Base-by-base conservation (phyloP, 2,888 invertebrate genomes). In the Cantharis rufa region DNA sequence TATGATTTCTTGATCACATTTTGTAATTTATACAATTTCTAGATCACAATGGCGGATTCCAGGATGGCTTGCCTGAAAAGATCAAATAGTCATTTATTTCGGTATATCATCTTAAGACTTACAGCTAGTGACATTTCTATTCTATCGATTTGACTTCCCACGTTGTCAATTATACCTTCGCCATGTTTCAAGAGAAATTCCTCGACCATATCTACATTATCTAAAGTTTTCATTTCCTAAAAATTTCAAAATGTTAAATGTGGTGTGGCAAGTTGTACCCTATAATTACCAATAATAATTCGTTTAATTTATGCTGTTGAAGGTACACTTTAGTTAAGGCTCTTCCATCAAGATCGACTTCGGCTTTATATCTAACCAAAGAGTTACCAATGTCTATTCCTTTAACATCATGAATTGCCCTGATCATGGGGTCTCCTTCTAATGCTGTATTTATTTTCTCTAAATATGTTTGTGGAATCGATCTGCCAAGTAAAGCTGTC, bases 301-400 rank as follows among this genome's bases (percentile, higher is more conserved):
- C 89, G 85, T 93, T 94, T 78, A 98, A 89, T 88, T 99, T 96
- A 85, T 96, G 95, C 84, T 96, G 96, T 85, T 98, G 96, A 83
- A 99, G 91, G 89, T 99, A 99, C 2, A 94, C 94, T 82, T 96
- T 92, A 0, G 98, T 96, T 72, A 99, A 90, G 88, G 98, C 97
- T 84, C 96, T 92, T 10, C 99, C 99, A 89, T 99, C 98, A 88
- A 99, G 98, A 90, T 99, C 99, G 81, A 99, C 92, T 90, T 99
- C 99, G 69, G 99, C 99, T 91, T 99, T 99, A 90, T 99, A 99
- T 83, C 98, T 92, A 79, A 98, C 96, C 76, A 97, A 90, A 84
- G 94, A 95, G 86, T 96, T 98, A 27, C 99, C 99, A 92, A 99
- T 97, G 87, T 98, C 98, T 76, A 99, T 99, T 32, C 98, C 98